Conservation (phyloP, 2,888 invertebrate genomes). For the Cylindroiulus punctatus region DNA sequence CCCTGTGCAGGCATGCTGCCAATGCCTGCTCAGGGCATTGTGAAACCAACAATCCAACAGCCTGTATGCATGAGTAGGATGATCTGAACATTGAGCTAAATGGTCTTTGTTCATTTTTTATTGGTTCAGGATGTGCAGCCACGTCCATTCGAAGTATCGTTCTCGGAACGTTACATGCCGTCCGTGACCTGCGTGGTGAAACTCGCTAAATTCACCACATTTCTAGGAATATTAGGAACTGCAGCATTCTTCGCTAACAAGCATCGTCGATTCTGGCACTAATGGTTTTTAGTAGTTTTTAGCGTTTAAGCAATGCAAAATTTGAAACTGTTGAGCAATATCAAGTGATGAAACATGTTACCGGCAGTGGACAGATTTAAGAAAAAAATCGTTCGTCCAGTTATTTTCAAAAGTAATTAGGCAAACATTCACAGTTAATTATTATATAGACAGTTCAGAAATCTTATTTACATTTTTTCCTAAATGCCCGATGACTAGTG, state of each 20-base stretch:
- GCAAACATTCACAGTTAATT: too few species aligned
- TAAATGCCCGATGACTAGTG: too few species aligned
- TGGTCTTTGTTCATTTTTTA: constrained; percentile 11
- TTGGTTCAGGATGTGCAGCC: constrained; percentile 53
- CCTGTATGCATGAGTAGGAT: not conserved
- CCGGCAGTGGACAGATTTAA: too few species aligned
- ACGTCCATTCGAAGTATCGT: constrained; percentile 46
- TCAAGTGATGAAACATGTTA: not conserved
- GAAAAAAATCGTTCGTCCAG: too few species aligned
- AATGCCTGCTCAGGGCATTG: too few species aligned
- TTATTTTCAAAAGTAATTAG: too few species aligned
- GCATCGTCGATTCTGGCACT: constrained; percentile 48
- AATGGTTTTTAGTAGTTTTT: not conserved
- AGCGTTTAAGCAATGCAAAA: not conserved
- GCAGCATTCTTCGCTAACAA: constrained; percentile 43
- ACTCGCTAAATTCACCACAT: constrained; percentile 19
- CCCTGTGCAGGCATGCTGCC: too few species aligned
- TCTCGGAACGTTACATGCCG: constrained; percentile 53
- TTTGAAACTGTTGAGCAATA: not conserved
- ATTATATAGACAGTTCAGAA: too few species aligned
- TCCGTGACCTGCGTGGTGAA: constrained; percentile 53
- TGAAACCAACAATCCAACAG: too few species aligned
- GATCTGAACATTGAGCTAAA: not conserved
- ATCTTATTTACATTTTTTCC: too few species aligned
- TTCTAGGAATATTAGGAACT: constrained; percentile 46